phyloP scores from a whole-genome alignment of 2,113 vertebrate species.

The Perognathus longimembris region DNA sequence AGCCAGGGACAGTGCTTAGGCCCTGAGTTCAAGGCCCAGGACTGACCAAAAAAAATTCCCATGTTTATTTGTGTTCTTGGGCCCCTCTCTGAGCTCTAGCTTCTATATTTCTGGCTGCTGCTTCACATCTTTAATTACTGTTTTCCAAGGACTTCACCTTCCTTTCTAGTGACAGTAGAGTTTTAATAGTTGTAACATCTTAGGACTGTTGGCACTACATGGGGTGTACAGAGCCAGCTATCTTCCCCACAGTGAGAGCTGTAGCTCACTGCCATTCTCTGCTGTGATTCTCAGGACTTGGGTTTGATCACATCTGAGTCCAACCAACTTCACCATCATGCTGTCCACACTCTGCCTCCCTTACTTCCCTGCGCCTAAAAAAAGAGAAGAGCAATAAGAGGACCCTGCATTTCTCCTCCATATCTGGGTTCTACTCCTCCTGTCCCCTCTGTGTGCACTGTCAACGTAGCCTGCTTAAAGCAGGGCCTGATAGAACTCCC shows the following conservation, averaged over 20 bases:
- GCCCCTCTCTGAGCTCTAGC: background rate
- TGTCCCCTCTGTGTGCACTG: too few relatives aligned
- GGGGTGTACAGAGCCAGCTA: background rate
- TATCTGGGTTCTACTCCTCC: too few relatives aligned
- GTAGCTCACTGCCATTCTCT: fast-evolving
- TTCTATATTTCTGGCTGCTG: background rate
- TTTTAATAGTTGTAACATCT: background rate
- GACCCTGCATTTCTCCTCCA: background rate
- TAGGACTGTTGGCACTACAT: background rate
- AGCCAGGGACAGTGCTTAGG: too few relatives aligned
- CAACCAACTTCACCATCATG: background rate
- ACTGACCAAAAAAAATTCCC: too few relatives aligned
- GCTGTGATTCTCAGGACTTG: background rate
- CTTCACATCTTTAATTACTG: background rate
- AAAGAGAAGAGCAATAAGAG: too few relatives aligned
- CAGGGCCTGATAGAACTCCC: too few relatives aligned
- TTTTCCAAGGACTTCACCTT: background rate
- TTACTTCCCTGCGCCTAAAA: background rate
- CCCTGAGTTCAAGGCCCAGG: too few relatives aligned
- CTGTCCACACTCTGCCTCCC: background rate
- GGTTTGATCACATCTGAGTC: background rate
- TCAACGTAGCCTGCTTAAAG: background rate
- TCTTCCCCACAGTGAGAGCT: background rate
- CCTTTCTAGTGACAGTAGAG: background rate
- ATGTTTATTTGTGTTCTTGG: fast-evolving